Evolutionary conservation across 1,140 invertebrate genomes (phyloP).

Genomic region (Diabrotica virgifera): DNA sequence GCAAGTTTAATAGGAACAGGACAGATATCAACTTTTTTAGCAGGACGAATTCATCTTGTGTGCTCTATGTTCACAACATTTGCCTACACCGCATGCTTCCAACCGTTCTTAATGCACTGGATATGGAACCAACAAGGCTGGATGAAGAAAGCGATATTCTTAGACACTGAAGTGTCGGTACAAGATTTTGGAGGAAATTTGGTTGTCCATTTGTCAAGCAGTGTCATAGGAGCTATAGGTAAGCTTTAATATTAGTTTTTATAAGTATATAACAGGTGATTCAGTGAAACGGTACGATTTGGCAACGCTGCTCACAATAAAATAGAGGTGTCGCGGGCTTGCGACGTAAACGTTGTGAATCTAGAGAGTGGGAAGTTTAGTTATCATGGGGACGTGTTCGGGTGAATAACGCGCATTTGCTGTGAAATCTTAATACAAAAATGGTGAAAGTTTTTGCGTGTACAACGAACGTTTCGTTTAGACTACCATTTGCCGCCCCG

Average conservation of each 20-base stretch:
- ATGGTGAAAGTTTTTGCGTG: too few species aligned
- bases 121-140: constrained; percentile 35
- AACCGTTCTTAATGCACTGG: constrained; percentile 37
- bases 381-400: too few species aligned
- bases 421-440: too few species aligned
- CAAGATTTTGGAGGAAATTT: constrained; percentile 34
- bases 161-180: constrained; percentile 22
- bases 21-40: constrained; percentile 31
- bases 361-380: too few species aligned
- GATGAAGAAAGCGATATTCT: constrained; percentile 29
- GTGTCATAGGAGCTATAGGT: constrained; percentile 26
- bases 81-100: constrained; percentile 24
- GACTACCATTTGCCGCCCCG: too few species aligned
- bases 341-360: too few species aligned
- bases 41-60: constrained; percentile 30
- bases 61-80: constrained; percentile 25
- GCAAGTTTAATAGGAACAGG: constrained; percentile 31
- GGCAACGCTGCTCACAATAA: too few species aligned
- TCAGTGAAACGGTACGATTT: too few species aligned
- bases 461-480: too few species aligned
- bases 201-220: constrained; percentile 29
- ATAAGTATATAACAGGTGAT: too few species aligned
- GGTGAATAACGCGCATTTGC: too few species aligned
- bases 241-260: not conserved
- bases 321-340: too few species aligned